Conservation (phyloP, 2,113 vertebrate species). For the Pycnonotus jocosus region DNA sequence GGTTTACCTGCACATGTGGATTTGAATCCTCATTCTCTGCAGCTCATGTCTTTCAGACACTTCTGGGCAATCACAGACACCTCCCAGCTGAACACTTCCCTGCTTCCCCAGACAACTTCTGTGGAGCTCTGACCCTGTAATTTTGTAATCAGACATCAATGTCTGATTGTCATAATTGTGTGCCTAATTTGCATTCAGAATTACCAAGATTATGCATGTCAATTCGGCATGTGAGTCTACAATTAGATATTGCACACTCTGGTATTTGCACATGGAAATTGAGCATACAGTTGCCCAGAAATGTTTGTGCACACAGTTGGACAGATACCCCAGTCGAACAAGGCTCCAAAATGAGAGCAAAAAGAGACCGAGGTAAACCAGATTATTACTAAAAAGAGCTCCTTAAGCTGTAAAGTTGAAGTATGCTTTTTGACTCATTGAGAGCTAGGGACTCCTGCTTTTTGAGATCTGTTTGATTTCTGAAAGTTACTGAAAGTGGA, state of each 20-base stretch:
- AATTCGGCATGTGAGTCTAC: conserved; percentile 17
- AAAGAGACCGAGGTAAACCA: neutral
- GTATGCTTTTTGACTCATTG: neutral
- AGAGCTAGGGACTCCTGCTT: neutral
- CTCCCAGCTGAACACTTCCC: neutral
- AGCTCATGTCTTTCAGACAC: neutral
- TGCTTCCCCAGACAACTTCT: neutral
- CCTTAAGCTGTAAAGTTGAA: neutral
- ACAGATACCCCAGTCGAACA: neutral
- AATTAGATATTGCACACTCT: conserved; percentile 9
- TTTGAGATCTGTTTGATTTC: neutral
- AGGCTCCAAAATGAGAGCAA: neutral
- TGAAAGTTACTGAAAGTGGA: neutral
- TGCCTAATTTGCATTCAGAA: conserved; percentile 27
- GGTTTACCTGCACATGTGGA: neutral
- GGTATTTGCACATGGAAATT: neutral
- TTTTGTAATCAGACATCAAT: conserved; percentile 47
- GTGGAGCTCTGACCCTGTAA: conserved; percentile 5
- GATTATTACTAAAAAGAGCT: neutral
- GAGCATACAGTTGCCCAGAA: neutral
- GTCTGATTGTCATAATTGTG: conserved; percentile 52
- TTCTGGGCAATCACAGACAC: neutral
- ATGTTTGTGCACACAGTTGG: neutral
- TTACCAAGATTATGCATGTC: conserved; percentile 26
- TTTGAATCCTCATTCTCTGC: neutral